Conservation (phyloP, 2,113 vertebrate species). For the Hippopotamus amphibius region DNA sequence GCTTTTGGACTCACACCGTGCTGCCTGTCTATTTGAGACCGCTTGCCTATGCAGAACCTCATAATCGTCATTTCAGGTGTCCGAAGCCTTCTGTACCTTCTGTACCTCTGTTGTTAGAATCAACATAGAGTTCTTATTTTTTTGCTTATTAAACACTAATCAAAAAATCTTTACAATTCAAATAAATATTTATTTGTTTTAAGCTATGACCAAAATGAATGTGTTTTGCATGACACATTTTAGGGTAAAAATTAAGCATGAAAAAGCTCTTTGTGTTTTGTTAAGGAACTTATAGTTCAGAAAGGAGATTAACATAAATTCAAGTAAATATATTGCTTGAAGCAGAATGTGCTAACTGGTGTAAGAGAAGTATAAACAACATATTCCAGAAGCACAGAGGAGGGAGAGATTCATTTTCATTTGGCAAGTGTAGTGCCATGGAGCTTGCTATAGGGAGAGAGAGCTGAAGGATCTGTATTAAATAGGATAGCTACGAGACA, state of each 20-base stretch:
- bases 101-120: slow-evolving; percentile 17
- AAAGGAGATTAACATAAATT: background rate
- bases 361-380: slow-evolving; percentile 12
- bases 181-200: slow-evolving; percentile 24
- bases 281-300: slow-evolving; percentile 13
- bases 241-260: slow-evolving; percentile 25
- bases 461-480: slow-evolving; percentile 7
- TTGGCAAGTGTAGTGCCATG: background rate
- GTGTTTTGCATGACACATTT: background rate
- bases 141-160: slow-evolving; percentile 2
- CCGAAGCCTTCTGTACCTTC: background rate
- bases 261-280: slow-evolving; percentile 6
- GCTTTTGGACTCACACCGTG: background rate
- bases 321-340: background rate
- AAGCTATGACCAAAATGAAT: slow-evolving; percentile 30
- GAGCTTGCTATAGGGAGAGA: background rate
- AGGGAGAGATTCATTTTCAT: background rate
- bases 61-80: background rate
- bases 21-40: background rate
- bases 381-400: background rate
- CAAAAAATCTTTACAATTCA: background rate
- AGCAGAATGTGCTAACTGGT: background rate
- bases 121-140: background rate
- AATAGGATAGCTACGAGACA: background rate
- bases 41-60: background rate